Conservation (phyloP, 1,140 invertebrate genomes). For the Hyles vespertilio region DNA sequence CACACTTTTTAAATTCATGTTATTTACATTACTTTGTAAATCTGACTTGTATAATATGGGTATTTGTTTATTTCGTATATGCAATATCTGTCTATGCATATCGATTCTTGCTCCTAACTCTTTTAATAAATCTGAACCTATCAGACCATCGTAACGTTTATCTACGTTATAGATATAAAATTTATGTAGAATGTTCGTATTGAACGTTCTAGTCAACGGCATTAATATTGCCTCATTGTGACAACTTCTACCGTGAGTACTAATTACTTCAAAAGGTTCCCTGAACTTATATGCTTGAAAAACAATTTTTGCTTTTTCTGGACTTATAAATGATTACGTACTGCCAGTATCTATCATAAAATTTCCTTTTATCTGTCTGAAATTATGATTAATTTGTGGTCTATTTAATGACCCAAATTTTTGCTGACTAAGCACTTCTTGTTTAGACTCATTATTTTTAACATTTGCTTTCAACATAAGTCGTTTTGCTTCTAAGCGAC, state of each 20-base stretch:
- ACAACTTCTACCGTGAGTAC: slow-evolving; percentile 21
- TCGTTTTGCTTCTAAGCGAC: no score
- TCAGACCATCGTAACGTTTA: background rate
- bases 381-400: no score
- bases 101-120: slow-evolving; percentile 3
- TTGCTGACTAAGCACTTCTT: no score
- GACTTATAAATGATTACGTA: slow-evolving; percentile 29
- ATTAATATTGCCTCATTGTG: slow-evolving; percentile 23
- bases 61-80: background rate
- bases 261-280: slow-evolving; percentile 30
- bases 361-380: background rate
- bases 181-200: background rate
- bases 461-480: no score
- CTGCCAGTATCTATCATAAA: slow-evolving; percentile 37
- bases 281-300: slow-evolving; percentile 14
- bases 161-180: slow-evolving; percentile 28
- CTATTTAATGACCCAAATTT: no score
- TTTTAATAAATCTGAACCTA: background rate
- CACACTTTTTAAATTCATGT: slow-evolving; percentile 15
- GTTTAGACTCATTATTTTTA: no score
- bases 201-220: no score
- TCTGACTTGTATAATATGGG: no score
- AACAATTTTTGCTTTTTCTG: slow-evolving; percentile 21
- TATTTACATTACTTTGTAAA: background rate
- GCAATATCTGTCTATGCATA: background rate